Evolutionary conservation across 2,797 vertebrate species (phyloP).

Genomic region (Sus cebifrons): DNA sequence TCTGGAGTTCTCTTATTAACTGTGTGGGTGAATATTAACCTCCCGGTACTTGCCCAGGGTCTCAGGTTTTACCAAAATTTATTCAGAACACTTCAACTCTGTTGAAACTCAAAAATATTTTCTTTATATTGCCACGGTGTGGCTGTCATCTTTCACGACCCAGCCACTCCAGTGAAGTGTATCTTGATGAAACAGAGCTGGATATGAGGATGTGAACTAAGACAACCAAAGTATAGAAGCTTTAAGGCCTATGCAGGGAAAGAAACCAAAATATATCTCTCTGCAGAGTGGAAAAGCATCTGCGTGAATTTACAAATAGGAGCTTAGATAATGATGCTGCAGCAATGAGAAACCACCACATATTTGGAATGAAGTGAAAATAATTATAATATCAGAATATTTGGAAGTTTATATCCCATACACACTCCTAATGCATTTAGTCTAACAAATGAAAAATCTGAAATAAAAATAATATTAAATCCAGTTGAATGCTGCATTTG

Average conservation of each 20-base stretch:
- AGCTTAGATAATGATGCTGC: neutral
- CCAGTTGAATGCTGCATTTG: neutral
- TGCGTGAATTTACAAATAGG: neutral
- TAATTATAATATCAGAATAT: constrained; percentile 19
- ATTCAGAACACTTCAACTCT: neutral
- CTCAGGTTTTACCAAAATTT: neutral
- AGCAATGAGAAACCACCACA: neutral
- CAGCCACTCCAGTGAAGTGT: neutral
- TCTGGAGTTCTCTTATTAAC: neutral
- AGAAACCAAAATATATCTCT: neutral
- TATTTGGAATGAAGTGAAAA: neutral
- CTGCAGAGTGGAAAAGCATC: neutral
- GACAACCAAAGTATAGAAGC: neutral
- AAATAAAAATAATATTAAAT: constrained; percentile 42
- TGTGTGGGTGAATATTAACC: neutral
- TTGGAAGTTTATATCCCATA: neutral
- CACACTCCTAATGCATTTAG: neutral
- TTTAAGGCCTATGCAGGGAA: neutral
- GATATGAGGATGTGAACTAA: neutral
- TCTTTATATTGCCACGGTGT: neutral
- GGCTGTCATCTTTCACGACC: neutral
- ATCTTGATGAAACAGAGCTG: neutral
- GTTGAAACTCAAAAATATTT: neutral
- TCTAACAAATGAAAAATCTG: neutral
- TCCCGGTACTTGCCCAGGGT: neutral